Conservation (phyloP, 1,140 invertebrate species). For the Diprion similis region DNA sequence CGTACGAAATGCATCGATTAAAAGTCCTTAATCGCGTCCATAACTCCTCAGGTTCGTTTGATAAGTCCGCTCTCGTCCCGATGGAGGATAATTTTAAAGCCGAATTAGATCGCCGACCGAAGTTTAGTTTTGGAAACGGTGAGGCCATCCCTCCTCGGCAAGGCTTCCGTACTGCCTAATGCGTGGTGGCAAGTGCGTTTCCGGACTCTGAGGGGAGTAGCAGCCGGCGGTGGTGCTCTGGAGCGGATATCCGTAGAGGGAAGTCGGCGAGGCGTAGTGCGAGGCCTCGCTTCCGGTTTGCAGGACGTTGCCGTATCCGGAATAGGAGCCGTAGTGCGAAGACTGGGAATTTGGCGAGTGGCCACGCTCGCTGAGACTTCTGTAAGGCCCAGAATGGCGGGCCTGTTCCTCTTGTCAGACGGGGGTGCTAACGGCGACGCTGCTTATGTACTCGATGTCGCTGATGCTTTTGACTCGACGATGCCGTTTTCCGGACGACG, state of each 20-base stretch:
- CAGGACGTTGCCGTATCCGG: slow-evolving; percentile 53
- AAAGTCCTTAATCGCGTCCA: background rate
- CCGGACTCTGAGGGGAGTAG: slow-evolving; percentile 56
- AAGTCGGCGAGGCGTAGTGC: slow-evolving; percentile 39
- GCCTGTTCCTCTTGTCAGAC: slow-evolving; percentile 60
- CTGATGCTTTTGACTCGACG: slow-evolving; percentile 76
- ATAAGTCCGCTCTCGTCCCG: background rate
- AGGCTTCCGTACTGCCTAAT: slow-evolving; percentile 58
- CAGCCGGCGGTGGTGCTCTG: slow-evolving; percentile 48
- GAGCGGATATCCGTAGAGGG: slow-evolving; percentile 49
- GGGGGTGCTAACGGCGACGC: slow-evolving; percentile 56
- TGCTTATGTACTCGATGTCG: slow-evolving; percentile 70
- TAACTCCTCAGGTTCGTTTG: background rate
- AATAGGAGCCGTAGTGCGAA: slow-evolving; percentile 54
- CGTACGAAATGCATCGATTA: background rate
- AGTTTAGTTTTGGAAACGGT: slow-evolving; percentile 11
- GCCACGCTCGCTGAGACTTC: slow-evolving; percentile 56
- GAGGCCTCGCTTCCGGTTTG: slow-evolving; percentile 40
- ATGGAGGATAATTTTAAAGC: background rate
- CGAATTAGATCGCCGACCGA: background rate
- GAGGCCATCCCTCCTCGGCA: slow-evolving; percentile 54
- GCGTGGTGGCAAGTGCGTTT: slow-evolving; percentile 47
- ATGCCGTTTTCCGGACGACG: slow-evolving; percentile 62
- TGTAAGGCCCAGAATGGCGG: slow-evolving; percentile 56
- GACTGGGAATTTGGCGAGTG: slow-evolving; percentile 47